Conservation (phyloP, 2,113 vertebrate species). For the Callionymus lyra region DNA sequence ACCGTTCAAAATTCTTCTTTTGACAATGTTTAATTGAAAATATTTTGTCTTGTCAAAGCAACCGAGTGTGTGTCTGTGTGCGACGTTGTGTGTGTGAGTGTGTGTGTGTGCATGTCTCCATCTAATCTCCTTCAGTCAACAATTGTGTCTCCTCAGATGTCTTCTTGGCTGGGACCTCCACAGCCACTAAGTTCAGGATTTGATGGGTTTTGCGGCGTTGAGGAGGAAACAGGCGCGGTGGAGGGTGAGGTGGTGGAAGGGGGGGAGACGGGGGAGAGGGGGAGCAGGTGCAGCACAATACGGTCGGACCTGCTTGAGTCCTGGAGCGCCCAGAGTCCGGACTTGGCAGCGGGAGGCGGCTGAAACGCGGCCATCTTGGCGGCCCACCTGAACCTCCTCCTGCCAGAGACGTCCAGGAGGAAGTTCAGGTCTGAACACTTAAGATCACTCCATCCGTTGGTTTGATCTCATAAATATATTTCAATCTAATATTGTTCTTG, state of each 20-base stretch:
- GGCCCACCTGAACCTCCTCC: slow-evolving; percentile 47
- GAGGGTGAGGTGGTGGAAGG: too few species aligned
- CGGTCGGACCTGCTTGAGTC: slow-evolving; percentile 50
- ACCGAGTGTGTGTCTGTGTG: too few species aligned
- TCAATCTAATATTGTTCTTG: too few species aligned
- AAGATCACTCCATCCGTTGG: too few species aligned
- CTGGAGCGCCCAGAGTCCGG: slow-evolving; percentile 37
- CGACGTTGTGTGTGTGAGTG: too few species aligned
- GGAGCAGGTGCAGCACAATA: slow-evolving; percentile 67
- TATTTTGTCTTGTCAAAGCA: too few species aligned
- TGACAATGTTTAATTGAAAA: too few species aligned
- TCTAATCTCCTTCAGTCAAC: slow-evolving; percentile 48
- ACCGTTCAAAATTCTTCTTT: too few species aligned
- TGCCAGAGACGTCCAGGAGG: slow-evolving; percentile 7
- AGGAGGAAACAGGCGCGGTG: slow-evolving; percentile 21
- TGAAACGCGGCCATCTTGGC: slow-evolving; percentile 42
- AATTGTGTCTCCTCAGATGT: slow-evolving; percentile 74
- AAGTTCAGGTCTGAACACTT: too few species aligned
- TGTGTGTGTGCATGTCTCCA: not conserved
- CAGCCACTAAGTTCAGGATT: slow-evolving; percentile 67
- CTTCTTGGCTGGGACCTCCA: slow-evolving; percentile 62
- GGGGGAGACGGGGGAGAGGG: too few species aligned
- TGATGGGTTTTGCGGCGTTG: slow-evolving; percentile 48
- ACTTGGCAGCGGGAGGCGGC: slow-evolving; percentile 35
- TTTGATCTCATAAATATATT: too few species aligned